Base-by-base conservation (phyloP, 2,797 vertebrate genomes). In the Octomys mimax region DNA sequence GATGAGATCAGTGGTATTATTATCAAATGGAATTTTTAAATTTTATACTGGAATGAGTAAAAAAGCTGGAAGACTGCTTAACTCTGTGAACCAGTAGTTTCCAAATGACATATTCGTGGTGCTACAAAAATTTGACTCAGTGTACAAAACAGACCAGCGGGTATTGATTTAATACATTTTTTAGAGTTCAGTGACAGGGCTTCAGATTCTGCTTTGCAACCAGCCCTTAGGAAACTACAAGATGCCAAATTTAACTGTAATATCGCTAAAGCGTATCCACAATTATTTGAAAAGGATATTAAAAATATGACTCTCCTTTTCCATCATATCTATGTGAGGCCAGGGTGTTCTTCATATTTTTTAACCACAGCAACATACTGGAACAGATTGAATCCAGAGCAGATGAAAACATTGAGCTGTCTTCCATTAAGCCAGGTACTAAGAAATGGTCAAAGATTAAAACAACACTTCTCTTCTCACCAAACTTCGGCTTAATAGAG, bases 321-420 rank as follows among this genome's bases (percentile, higher is more conserved):
- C 75, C n/a, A 92, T 59, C 39, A 31, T 78, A 52, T 57, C 28
- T 81, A 21, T 18, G 10, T 80, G 68, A 87, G 64, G 88, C 42
- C 78, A 96, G 73, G 62, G 82, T 89, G 94, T 96, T 94, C 57
- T 93, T 95, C 81, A 82, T 90, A 81, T 57, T 59, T 93, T 89
- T 96, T 77, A 91, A 73, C 64, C 54, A 95, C 77, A 94, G 59
- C 28, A 61, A 92, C 70, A 54, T 33, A 94, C 19, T 91, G 62
- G 78, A 92, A 90, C n/a, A 84, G 80, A 64, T 6, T 89, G 64
- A 91, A 84, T 70, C 28, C n/a, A 90, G 91, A 95, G 68, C 66
- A 94, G 81, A 39, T 84, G 62, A 89, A 89, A 92, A 33, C 71
- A 70, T 75, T 84, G 21, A 89, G 87, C 84, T 96, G 54, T 54